phyloP scores from a whole-genome alignment of 1,140 invertebrate species.

The Aethina tumida region DNA sequence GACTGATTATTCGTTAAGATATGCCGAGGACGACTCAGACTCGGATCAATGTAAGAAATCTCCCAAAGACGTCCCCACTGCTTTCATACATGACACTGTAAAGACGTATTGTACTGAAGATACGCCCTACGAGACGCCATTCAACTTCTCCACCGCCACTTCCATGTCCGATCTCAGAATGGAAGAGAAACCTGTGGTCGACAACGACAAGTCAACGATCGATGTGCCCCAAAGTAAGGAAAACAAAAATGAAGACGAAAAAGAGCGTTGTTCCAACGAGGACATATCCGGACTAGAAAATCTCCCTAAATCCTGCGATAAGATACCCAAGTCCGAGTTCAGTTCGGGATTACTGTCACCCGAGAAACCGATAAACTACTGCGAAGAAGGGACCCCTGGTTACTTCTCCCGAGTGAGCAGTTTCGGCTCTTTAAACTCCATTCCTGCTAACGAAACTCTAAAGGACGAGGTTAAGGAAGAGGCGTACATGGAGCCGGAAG shows the following conservation, averaged over 20 bases:
- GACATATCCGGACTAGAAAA: constrained; percentile 42
- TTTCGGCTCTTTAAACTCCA: constrained; percentile 62
- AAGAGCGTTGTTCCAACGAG: constrained; percentile 46
- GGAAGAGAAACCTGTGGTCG: constrained; percentile 26
- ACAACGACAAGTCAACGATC: constrained; percentile 17
- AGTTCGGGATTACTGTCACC: constrained; percentile 58
- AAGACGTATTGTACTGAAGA: constrained; percentile 91
- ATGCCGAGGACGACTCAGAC: constrained; percentile 65
- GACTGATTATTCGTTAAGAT: constrained; percentile 79
- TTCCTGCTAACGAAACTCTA: constrained; percentile 29
- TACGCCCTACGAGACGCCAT: constrained; percentile 77
- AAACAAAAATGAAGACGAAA: constrained; percentile 40
- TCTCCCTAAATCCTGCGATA: constrained; percentile 29
- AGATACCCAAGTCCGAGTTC: constrained; percentile 41
- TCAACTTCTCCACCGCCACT: constrained; percentile 78
- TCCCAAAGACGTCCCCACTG: constrained; percentile 39
- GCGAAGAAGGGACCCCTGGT: constrained; percentile 74
- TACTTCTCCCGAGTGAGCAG: constrained; percentile 78
- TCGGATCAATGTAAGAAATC: constrained; percentile 39
- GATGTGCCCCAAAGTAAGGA: constrained; percentile 15
- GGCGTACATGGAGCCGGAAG: no score
- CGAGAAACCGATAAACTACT: constrained; percentile 69
- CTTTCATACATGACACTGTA: constrained; percentile 62
- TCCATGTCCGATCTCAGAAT: constrained; percentile 77
- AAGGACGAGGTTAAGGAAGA: constrained; percentile 15